Base-by-base conservation (phyloP, 2,888 invertebrate species). In the Penaeus monodon region DNA sequence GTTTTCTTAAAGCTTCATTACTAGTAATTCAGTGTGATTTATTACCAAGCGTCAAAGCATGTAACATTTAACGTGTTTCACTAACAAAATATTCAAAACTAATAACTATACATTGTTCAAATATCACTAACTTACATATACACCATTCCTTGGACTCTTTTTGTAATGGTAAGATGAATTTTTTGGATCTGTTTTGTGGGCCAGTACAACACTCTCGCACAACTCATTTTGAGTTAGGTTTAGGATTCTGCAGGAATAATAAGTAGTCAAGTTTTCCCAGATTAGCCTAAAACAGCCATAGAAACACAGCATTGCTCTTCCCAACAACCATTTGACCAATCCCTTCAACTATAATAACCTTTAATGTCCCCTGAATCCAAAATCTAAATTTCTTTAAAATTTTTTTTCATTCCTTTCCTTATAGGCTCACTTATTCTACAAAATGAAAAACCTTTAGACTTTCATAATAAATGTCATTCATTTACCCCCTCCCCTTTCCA, bases 101-200 rank as follows among this genome's bases (percentile, higher is more conserved):
- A 49, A 49, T 64, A 20, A 76, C 12, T 27, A 44, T 84, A n/a
- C 33, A 44, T 44, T 44, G 44, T 44, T 44, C 10, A 44, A 44
- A 44, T 44, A n/a, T 22, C 66, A 10, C 24, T 1, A n/a, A 89
- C 88, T 88, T 65, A 90, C 90, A 85, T 88, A 68, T 88, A 90
- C 20, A 90, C 81, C 81, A 87, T 81, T 63, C 82, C 83, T 68
- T 88, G 87, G 22, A 88, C 78, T 33, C 86, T n/a, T 77, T 64
- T 90, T 88, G 73, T 88, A 89, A 68, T 90, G 90, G 76, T 87
- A 49, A 90, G 76, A 70, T 90, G 90, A 49, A 90, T 85, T 65
- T 85, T 88, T 33, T 90, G 90, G 44, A 90, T 88, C 74, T 90
- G 90, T 70, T 88, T 86, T 24, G 88, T 88, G 29, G n/a, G 90